A percentile compares a stretch with the other conserved stretches of the same genome.
Conservation (phyloP, 2,888 invertebrate genomes). For the Latrodectus hesperus region DNA sequence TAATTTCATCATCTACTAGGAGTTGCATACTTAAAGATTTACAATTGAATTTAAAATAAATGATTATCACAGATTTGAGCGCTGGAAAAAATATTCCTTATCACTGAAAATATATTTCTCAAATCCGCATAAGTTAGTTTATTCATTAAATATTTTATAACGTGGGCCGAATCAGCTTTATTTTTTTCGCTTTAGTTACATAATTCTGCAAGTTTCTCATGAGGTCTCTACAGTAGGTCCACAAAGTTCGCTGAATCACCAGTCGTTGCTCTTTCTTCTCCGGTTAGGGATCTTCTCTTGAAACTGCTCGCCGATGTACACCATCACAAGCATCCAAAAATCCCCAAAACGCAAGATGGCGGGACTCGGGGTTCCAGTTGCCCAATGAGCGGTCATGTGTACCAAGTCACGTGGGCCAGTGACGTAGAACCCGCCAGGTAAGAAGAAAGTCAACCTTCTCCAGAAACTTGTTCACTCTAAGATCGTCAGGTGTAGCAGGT, state of each 20-base stretch:
- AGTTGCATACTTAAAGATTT: too few species aligned
- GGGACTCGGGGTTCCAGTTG: not conserved
- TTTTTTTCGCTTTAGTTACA: too few species aligned
- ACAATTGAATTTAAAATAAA: too few species aligned
- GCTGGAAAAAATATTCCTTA: too few species aligned
- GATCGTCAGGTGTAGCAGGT: slow-evolving; percentile 40
- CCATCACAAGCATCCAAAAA: slow-evolving; percentile 11
- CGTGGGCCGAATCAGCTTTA: too few species aligned
- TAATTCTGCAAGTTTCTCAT: too few species aligned
- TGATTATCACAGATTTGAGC: too few species aligned
- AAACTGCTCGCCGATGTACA: not conserved
- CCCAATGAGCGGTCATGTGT: slow-evolving; percentile 6
- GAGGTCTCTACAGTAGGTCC: not conserved
- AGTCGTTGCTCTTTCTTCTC: slow-evolving; percentile 23
- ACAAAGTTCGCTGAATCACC: slow-evolving; percentile 25
- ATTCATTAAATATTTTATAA: too few species aligned
- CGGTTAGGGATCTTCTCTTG: not conserved
- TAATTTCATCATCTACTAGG: too few species aligned
- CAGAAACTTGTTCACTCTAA: slow-evolving; percentile 37
- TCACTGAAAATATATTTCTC: too few species aligned
- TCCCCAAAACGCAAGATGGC: slow-evolving; percentile 7
- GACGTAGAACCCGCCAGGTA: slow-evolving; percentile 61
- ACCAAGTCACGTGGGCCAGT: slow-evolving; percentile 29
- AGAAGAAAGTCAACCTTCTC: slow-evolving; percentile 52
- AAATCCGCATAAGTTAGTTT: too few species aligned